A percentile compares a stretch with the other conserved stretches of the same genome.
These are phyloP conservation scores for Pantala flavescens DNA, from an alignment of 1,140 invertebrate species.

Conservation along the genomic window DNA sequence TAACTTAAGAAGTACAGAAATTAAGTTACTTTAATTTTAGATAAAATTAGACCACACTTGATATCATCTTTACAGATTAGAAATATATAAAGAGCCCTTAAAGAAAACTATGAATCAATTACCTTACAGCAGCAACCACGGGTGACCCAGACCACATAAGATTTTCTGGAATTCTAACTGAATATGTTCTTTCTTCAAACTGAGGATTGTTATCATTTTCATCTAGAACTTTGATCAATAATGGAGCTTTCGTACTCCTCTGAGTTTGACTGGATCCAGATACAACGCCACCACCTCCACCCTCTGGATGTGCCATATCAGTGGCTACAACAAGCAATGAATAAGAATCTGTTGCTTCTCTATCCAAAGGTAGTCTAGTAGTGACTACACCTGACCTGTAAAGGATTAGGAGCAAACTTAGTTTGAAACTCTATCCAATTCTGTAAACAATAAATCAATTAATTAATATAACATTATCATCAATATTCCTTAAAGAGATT, in stretches of 20 bases:
- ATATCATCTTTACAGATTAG: too few relatives aligned
- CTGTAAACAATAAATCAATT: too few relatives aligned
- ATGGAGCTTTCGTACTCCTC: conserved; percentile 65
- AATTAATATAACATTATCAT: too few relatives aligned
- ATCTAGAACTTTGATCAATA: conserved; percentile 75
- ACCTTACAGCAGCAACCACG: conserved; percentile 72
- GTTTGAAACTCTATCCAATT: too few relatives aligned
- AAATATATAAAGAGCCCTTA: too few relatives aligned
- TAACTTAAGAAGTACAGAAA: too few relatives aligned
- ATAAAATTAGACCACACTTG: too few relatives aligned
- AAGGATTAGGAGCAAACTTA: background rate
- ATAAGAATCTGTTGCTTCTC: conserved; percentile 79
- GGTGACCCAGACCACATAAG: conserved; percentile 70
- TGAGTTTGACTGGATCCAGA: conserved; percentile 31
- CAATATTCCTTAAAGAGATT: too few relatives aligned
- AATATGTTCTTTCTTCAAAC: conserved; percentile 82
- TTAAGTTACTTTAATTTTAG: too few relatives aligned
- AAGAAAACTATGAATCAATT: too few relatives aligned
- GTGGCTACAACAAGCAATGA: conserved; percentile 72
- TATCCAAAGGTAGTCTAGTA: conserved; percentile 70
- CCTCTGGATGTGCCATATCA: conserved; percentile 65
- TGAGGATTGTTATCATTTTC: conserved; percentile 97
- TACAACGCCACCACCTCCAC: conserved; percentile 31
- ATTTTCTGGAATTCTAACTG: conserved; percentile 78
- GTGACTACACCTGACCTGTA: conserved; percentile 69